A percentile compares a stretch with the other conserved stretches of the same genome.
Conservation (phyloP, 2,113 vertebrate genomes). For the Syngnathoides biaculeatus region DNA sequence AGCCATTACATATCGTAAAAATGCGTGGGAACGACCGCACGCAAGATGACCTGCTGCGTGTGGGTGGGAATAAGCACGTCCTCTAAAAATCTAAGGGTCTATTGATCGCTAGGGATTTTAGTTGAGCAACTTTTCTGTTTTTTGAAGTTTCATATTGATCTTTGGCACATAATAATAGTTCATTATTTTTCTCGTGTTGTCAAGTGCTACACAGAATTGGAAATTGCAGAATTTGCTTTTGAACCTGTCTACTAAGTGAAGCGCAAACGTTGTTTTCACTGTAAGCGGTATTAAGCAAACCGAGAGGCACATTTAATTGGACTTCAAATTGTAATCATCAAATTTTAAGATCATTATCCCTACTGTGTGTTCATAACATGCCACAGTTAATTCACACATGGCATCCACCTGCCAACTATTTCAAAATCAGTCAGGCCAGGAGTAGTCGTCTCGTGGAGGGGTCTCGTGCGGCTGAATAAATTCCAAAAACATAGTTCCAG, state of each 20-base stretch:
- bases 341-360: not conserved
- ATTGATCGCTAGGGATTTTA: slow-evolving; percentile 11
- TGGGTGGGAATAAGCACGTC: slow-evolving; percentile 31
- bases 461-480: too few relatives aligned
- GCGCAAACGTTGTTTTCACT: not conserved
- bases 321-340: not conserved
- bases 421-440: too few relatives aligned
- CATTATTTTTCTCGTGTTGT: not conserved
- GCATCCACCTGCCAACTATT: too few relatives aligned
- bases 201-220: not conserved
- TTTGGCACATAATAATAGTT: not conserved
- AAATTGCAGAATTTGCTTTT: not conserved
- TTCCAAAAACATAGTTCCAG: too few relatives aligned
- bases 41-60: slow-evolving; percentile 14
- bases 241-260: not conserved
- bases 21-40: slow-evolving; percentile 21
- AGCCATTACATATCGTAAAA: slow-evolving; percentile 10
- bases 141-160: not conserved
- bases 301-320: not conserved
- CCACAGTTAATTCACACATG: too few relatives aligned
- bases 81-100: slow-evolving; percentile 29
- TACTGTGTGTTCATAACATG: too few relatives aligned
- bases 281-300: too few relatives aligned
- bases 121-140: slow-evolving; percentile 2
- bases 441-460: too few relatives aligned